A percentile compares a stretch with the other conserved stretches of the same genome.
Evolutionary conservation across 2,888 invertebrate genomes (phyloP).

Genomic region (Arrhopalites spinosus): DNA sequence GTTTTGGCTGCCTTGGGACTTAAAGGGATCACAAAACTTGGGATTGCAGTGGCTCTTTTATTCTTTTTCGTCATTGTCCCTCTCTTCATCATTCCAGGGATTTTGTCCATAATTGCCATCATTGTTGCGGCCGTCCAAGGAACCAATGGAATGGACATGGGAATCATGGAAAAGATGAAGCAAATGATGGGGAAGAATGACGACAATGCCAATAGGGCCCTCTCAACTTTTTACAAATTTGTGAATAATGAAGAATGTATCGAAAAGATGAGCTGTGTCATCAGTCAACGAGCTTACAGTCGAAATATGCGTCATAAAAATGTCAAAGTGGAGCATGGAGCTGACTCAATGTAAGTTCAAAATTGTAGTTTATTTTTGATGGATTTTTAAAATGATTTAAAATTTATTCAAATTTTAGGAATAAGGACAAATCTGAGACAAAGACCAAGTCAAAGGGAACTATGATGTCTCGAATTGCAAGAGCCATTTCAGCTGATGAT

Average conservation of each 20-base stretch:
- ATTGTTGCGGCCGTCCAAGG: background rate
- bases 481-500: constrained; percentile 22
- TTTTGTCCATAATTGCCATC: constrained; percentile 13
- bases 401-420: background rate
- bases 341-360: background rate
- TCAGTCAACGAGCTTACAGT: constrained; percentile 6
- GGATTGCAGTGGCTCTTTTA: background rate
- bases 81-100: background rate
- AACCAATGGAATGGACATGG: background rate
- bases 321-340: background rate
- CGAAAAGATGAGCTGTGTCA: constrained; percentile 24
- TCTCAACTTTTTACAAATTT: constrained; percentile 1
- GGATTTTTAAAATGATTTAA: background rate
- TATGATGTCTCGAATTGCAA: constrained; percentile 9
- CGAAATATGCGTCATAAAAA: background rate
- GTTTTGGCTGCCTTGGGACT: constrained; percentile 22
- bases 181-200: background rate
- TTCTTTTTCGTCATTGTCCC: constrained; percentile 24
- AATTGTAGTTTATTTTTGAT: background rate
- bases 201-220: background rate
- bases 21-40: constrained; percentile 28
- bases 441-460: background rate
- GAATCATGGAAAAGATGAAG: constrained; percentile 11
- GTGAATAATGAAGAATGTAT: constrained; percentile 23
- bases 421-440: background rate